Conservation (phyloP, 1,140 invertebrate species). For the Myzus persicae region DNA sequence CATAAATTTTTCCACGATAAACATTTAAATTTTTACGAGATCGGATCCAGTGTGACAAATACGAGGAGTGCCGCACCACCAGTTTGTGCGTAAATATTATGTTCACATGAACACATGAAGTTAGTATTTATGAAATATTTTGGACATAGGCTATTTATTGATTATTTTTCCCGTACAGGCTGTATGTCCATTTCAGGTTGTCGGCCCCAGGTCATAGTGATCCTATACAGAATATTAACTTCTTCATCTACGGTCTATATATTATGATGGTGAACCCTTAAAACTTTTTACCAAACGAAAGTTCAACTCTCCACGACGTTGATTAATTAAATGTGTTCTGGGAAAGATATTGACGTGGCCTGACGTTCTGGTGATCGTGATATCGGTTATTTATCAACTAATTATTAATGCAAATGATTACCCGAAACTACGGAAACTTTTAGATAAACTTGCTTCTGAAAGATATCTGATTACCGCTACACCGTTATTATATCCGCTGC, state of each 20-base stretch:
- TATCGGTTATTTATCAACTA: neutral
- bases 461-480: neutral
- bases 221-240: neutral
- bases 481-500: neutral
- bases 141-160: too few relatives aligned
- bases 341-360: neutral
- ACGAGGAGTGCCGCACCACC: too few relatives aligned
- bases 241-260: neutral
- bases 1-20: too few relatives aligned
- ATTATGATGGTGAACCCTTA: neutral
- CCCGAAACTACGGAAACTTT: neutral
- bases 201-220: neutral
- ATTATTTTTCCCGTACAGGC: neutral
- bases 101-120: too few relatives aligned
- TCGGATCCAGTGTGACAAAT: too few relatives aligned
- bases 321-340: neutral
- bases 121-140: neutral
- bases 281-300: neutral
- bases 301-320: neutral
- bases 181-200: neutral
- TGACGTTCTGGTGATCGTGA: neutral
- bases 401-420: neutral
- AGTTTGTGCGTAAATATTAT: too few relatives aligned
- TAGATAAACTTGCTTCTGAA: neutral
- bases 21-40: too few relatives aligned